Conservation (phyloP, 1,140 invertebrate species). For the Formica selysi region DNA sequence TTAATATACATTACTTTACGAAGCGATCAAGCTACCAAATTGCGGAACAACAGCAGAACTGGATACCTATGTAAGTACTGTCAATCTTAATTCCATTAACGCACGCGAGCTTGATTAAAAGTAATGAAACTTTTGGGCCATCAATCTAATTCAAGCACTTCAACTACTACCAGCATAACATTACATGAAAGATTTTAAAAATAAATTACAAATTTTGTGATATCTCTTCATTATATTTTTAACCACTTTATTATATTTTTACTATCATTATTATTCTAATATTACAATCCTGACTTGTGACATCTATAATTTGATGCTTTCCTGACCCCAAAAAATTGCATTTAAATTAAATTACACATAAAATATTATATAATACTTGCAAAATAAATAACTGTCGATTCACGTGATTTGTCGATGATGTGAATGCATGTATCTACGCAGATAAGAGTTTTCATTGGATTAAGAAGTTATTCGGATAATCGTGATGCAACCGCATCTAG, state of each 20-base stretch:
- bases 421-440: neutral
- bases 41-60: conserved; percentile 20
- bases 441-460: neutral
- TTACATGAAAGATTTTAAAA: neutral
- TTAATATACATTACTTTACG: neutral
- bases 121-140: conserved; percentile 44
- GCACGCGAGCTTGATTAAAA: conserved; percentile 55
- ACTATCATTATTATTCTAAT: neutral
- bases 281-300: neutral
- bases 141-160: neutral
- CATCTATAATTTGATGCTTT: neutral
- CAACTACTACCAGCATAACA: neutral
- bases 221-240: neutral
- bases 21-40: conserved; percentile 5
- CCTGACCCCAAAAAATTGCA: neutral
- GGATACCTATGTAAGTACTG: conserved; percentile 27
- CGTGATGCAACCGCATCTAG: neutral
- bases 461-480: conserved; percentile 29
- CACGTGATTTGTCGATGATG: neutral
- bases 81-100: conserved; percentile 60
- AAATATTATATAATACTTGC: neutral
- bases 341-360: neutral
- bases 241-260: neutral
- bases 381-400: neutral
- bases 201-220: neutral